Conservation (phyloP, 2,797 vertebrate genomes). For the Phrynocephalus guinanensis region DNA sequence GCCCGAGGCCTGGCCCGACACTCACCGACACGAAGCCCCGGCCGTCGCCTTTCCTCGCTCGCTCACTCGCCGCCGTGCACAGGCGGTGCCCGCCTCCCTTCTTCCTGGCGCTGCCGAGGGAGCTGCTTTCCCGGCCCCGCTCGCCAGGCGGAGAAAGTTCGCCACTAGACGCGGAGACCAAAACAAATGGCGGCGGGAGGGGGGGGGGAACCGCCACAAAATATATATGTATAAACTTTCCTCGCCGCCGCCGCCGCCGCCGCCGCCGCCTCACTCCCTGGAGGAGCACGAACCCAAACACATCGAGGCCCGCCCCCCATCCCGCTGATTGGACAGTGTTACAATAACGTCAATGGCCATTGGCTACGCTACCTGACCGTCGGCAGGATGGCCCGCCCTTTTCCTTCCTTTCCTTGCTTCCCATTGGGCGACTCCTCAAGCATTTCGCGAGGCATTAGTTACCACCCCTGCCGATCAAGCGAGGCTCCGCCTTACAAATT, state of each 20-base stretch:
- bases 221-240: slow-evolving; percentile 71
- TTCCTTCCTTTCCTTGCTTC: slow-evolving; percentile 21
- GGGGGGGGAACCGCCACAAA: slow-evolving; percentile 55
- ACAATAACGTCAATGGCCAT: slow-evolving; percentile 20
- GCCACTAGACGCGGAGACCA: slow-evolving; percentile 61
- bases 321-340: slow-evolving; percentile 61
- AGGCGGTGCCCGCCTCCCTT: slow-evolving; percentile 20
- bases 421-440: slow-evolving; percentile 37
- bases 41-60: slow-evolving; percentile 1
- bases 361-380: slow-evolving; percentile 40
- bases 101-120: slow-evolving; percentile 28
- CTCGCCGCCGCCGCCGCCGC: slow-evolving; percentile 67
- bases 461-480: neutral
- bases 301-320: slow-evolving; percentile 52
- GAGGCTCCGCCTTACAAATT: rapidly evolving
- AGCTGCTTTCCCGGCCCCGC: slow-evolving; percentile 54
- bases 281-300: slow-evolving; percentile 82
- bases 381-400: slow-evolving; percentile 49
- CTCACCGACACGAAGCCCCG: slow-evolving; percentile 33
- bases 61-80: neutral
- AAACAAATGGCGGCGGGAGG: slow-evolving; percentile 47
- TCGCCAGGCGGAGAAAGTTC: slow-evolving; percentile 57
- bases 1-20: slow-evolving; percentile 1
- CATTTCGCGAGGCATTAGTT: slow-evolving; percentile 47
- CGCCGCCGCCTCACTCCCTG: slow-evolving; percentile 76